Percentiles rank a stretch among this genome's conserved stretches.
Conservation (phyloP, 2,797 vertebrate species). For the Sebastes cheni region DNA sequence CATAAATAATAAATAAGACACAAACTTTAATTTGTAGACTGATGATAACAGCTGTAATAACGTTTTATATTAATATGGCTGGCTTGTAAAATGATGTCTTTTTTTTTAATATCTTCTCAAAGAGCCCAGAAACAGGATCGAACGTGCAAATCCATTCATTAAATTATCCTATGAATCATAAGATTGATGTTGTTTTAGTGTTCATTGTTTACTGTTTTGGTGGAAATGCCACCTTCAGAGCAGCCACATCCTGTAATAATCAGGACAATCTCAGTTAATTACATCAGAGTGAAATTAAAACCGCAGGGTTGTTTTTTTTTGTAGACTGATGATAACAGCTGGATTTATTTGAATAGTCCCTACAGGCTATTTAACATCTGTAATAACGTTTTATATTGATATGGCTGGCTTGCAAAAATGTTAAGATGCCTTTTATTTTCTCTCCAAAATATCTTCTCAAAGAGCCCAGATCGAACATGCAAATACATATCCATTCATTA, state of each 20-base stretch:
- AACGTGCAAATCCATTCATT: neutral
- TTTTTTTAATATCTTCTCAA: neutral
- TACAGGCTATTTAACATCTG: neutral
- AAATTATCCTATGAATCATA: neutral
- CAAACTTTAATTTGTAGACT: neutral
- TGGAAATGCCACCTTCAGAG: neutral
- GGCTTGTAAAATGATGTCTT: neutral
- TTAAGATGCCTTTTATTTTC: neutral
- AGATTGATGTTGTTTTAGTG: neutral
- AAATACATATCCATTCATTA: neutral
- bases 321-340: neutral
- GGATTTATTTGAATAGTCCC: neutral
- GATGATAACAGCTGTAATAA: neutral
- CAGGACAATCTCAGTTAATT: too few species aligned
- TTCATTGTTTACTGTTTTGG: neutral
- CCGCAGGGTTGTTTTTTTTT: fast-evolving
- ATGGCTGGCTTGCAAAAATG: neutral
- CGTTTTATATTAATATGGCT: neutral
- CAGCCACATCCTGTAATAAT: neutral
- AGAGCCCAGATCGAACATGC: neutral
- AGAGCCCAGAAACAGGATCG: neutral
- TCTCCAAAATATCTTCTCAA: neutral
- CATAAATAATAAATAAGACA: neutral
- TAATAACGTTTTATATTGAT: neutral
- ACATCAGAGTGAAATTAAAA: too few species aligned